Evolutionary conservation across 2,797 vertebrate genomes (phyloP).

Genomic region (Fratercula arctica): DNA sequence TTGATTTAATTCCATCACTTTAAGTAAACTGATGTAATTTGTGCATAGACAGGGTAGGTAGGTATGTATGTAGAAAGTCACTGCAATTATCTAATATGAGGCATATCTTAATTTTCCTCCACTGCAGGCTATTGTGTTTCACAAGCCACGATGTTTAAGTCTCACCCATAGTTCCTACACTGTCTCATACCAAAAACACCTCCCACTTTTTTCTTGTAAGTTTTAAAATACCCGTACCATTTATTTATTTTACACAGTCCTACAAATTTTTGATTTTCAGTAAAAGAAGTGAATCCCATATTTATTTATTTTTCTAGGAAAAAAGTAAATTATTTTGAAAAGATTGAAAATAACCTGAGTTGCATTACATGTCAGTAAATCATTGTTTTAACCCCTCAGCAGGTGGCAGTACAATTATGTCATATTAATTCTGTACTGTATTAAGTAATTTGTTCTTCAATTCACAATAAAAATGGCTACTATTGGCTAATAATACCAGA

Average conservation of each 20-base stretch:
- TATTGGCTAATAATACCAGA: neutral
- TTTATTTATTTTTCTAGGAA: neutral
- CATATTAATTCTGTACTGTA: neutral
- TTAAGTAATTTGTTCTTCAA: neutral
- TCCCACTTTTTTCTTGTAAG: neutral
- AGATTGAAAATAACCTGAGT: neutral
- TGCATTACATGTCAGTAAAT: neutral
- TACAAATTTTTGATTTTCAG: neutral
- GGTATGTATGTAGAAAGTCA: neutral
- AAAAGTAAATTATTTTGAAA: neutral
- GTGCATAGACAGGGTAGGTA: neutral
- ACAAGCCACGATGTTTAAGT: neutral
- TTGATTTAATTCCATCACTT: neutral
- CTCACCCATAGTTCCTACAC: neutral
- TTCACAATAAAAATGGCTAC: neutral
- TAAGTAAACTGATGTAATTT: neutral
- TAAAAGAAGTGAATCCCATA: neutral
- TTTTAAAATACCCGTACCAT: neutral
- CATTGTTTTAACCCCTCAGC: slow-evolving; percentile 12
- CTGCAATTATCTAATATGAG: neutral
- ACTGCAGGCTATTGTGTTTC: neutral
- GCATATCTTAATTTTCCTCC: neutral
- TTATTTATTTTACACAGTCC: neutral
- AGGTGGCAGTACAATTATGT: slow-evolving; percentile 50
- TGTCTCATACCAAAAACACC: neutral